Evolutionary conservation across 2,888 invertebrate genomes (phyloP).

Genomic region (Yponomeuta evonymella): DNA sequence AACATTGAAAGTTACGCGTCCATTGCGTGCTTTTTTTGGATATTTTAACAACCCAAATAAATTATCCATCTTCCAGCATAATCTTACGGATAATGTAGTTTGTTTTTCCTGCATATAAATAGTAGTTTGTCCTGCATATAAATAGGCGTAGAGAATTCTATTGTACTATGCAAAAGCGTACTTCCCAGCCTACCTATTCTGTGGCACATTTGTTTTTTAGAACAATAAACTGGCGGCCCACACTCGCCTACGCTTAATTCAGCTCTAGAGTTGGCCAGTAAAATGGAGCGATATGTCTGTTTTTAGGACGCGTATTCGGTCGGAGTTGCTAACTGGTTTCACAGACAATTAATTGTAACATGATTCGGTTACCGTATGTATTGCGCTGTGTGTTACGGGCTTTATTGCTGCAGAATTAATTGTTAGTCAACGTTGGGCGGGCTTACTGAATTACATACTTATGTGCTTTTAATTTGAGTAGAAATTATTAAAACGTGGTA

Average conservation of each 20-base stretch:
- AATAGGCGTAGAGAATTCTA: too few species aligned
- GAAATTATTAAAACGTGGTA: too few species aligned
- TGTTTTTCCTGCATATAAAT: too few species aligned
- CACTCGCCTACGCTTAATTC: neutral
- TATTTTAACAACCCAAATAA: too few species aligned
- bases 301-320: conserved; percentile 66
- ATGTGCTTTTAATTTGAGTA: neutral
- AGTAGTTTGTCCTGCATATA: too few species aligned
- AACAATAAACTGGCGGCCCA: neutral
- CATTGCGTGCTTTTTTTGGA: too few species aligned
- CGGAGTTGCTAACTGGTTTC: conserved; percentile 57
- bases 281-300: conserved; percentile 29
- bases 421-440: conserved; percentile 28
- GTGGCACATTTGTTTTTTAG: neutral
- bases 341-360: conserved; percentile 71
- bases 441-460: neutral
- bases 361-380: conserved; percentile 57
- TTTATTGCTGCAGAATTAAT: conserved; percentile 57
- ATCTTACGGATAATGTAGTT: too few species aligned
- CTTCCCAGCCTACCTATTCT: neutral
- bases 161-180: neutral
- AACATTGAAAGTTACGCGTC: too few species aligned
- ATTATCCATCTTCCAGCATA: too few species aligned
- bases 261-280: neutral
- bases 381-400: conserved; percentile 40